Evolutionary conservation across 1,140 invertebrate species (phyloP).

Genomic region (Drosophila punjabiensis): DNA sequence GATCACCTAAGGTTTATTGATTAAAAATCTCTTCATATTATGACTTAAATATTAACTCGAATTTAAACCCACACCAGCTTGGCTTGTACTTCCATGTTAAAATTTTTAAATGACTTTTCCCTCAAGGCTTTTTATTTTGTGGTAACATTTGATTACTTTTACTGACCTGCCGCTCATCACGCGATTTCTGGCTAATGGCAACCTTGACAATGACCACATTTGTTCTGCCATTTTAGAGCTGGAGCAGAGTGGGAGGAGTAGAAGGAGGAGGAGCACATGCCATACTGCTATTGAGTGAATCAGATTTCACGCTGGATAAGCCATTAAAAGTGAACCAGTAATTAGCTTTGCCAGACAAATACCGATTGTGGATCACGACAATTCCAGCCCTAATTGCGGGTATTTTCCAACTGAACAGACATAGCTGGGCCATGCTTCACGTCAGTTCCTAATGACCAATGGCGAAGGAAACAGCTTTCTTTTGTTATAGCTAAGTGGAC

Average conservation of each 20-base stretch:
- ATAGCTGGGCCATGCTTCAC: slow-evolving; percentile 46
- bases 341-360: slow-evolving; percentile 38
- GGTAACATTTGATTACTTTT: slow-evolving; percentile 7
- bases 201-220: slow-evolving; percentile 30
- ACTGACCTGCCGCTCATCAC: slow-evolving; percentile 8
- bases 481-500: slow-evolving; percentile 1
- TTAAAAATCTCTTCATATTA: neutral
- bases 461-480: slow-evolving; percentile 14
- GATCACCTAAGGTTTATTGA: neutral
- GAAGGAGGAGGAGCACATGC: slow-evolving; percentile 6
- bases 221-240: slow-evolving; percentile 10
- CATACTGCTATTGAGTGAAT: slow-evolving; percentile 39
- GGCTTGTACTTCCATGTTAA: neutral
- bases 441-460: slow-evolving; percentile 21
- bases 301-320: slow-evolving; percentile 55
- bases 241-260: neutral
- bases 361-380: slow-evolving; percentile 31
- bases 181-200: slow-evolving; percentile 30
- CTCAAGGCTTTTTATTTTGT: neutral
- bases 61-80: neutral
- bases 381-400: slow-evolving; percentile 41
- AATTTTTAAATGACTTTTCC: neutral
- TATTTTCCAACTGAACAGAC: slow-evolving; percentile 40
- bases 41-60: neutral
- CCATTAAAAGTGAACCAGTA: slow-evolving; percentile 12